Evolutionary conservation across 1,140 invertebrate species (phyloP).

Genomic region (Panulirus ornatus): DNA sequence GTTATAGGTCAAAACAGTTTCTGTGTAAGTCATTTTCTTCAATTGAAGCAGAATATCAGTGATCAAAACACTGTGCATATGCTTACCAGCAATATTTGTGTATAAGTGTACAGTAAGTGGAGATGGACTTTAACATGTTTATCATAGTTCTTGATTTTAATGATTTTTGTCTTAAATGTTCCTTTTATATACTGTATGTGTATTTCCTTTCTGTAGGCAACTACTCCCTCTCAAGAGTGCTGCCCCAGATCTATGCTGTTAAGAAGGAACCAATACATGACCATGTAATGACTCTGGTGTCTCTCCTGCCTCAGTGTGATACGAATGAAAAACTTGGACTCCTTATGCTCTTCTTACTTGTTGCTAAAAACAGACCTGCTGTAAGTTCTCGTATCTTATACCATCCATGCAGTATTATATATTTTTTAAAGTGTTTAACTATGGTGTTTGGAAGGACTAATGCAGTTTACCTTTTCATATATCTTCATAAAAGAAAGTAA

Average conservation of each 20-base stretch:
- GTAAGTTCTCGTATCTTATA: slow-evolving; percentile 79
- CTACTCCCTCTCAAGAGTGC: slow-evolving; percentile 89
- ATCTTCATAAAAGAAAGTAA: too few species aligned
- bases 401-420: not conserved
- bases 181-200: not conserved
- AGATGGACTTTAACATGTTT: not conserved
- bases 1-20: too few species aligned
- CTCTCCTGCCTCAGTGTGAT: slow-evolving; percentile 89
- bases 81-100: too few species aligned
- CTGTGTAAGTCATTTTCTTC: too few species aligned
- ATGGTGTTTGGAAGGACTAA: too few species aligned
- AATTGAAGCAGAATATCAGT: too few species aligned
- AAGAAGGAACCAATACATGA: slow-evolving; percentile 90
- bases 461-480: too few species aligned
- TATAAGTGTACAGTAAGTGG: too few species aligned
- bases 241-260: slow-evolving; percentile 92
- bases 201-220: slow-evolving; percentile 82
- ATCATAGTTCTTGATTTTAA: not conserved
- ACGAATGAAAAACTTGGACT: slow-evolving; percentile 89
- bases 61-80: too few species aligned
- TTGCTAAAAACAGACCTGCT: slow-evolving; percentile 88
- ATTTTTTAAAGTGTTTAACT: too few species aligned
- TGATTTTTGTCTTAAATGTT: too few species aligned
- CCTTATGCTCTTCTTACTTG: slow-evolving; percentile 87
- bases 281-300: slow-evolving; percentile 89